phyloP scores from a whole-genome alignment of 2,888 invertebrate genomes.

The Brenthis daphne region DNA sequence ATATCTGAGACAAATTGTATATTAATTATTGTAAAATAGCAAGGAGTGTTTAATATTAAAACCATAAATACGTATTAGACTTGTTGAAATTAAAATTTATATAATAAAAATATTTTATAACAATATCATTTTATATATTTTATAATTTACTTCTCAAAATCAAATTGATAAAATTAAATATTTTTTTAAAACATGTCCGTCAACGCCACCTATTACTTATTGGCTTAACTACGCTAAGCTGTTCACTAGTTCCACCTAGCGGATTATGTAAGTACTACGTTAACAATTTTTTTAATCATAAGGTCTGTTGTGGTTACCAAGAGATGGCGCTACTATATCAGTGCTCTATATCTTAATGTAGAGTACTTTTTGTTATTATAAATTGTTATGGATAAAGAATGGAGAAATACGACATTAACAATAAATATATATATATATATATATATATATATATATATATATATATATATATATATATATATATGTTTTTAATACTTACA shows the following conservation, averaged over 20 bases:
- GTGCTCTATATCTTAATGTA: neutral
- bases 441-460: too few species aligned
- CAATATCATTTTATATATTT: neutral
- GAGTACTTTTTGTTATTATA: neutral
- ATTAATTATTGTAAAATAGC: too few species aligned
- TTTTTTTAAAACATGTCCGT: neutral
- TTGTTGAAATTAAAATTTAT: neutral
- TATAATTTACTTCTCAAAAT: neutral
- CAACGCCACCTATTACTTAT: constrained; percentile 51
- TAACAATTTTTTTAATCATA: neutral
- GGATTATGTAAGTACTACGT: constrained; percentile 42
- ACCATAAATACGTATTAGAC: too few species aligned
- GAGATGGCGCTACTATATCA: constrained; percentile 61
- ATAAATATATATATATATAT: too few species aligned
- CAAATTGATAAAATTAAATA: neutral
- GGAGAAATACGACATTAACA: too few species aligned
- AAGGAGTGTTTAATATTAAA: too few species aligned
- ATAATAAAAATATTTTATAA: neutral
- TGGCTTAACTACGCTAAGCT: neutral
- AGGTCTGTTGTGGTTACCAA: constrained; percentile 25
- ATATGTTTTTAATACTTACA: too few species aligned
- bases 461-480: too few species aligned
- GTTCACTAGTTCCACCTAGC: constrained; percentile 50
- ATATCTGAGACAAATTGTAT: too few species aligned
- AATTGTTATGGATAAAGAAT: neutral